Percentiles rank a stretch among this genome's conserved stretches.
Evolutionary conservation across 2,113 vertebrate species (phyloP).

Genomic region (Plotosus lineatus): DNA sequence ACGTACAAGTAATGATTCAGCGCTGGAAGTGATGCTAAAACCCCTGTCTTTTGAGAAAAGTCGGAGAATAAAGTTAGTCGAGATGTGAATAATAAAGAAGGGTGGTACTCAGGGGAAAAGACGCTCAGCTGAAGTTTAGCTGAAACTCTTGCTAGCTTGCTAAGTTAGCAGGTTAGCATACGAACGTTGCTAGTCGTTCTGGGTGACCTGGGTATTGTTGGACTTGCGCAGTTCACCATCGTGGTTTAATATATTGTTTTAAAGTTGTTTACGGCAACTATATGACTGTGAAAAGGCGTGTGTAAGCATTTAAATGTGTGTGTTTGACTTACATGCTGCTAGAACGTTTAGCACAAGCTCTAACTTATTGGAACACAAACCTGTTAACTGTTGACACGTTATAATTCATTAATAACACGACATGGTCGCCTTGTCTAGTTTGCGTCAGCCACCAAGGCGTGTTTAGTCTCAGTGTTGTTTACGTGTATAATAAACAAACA

Average conservation of each 20-base stretch:
- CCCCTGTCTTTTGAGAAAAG: too few species aligned
- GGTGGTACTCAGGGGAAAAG: neutral
- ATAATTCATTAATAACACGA: neutral
- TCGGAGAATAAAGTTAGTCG: too few species aligned
- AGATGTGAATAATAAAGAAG: too few species aligned
- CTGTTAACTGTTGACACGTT: conserved; percentile 6
- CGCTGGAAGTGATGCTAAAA: neutral
- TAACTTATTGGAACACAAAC: neutral
- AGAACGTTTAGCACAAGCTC: neutral
- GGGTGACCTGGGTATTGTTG: neutral
- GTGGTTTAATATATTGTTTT: neutral
- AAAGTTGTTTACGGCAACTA: neutral
- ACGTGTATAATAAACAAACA: neutral
- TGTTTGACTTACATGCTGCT: neutral
- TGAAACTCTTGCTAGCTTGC: conserved; percentile 34
- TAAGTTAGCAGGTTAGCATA: conserved; percentile 35
- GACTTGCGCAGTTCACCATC: neutral
- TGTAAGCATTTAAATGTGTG: neutral
- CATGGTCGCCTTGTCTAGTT: neutral
- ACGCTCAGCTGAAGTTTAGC: conserved; percentile 8
- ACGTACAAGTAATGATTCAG: too few species aligned
- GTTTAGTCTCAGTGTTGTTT: neutral
- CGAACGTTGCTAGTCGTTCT: conserved; percentile 1
- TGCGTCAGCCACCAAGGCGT: neutral
- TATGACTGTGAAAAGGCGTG: too few species aligned